Evolutionary conservation across 2,888 invertebrate genomes (phyloP).

Genomic region (Oscheius myriophilus): DNA sequence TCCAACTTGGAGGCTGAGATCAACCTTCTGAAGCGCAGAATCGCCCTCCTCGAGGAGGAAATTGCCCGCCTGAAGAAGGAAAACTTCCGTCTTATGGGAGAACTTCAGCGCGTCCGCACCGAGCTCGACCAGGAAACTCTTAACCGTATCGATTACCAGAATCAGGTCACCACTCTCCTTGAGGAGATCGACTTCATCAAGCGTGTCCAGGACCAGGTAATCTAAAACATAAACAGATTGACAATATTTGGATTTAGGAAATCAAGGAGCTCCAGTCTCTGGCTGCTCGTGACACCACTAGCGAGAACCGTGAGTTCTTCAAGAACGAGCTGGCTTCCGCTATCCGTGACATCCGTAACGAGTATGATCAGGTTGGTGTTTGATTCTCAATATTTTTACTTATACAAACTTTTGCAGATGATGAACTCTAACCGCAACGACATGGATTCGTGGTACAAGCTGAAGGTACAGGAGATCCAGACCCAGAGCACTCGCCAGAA

Average conservation of each 20-base stretch:
- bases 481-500: conserved; percentile 72
- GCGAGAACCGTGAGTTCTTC: conserved; percentile 75
- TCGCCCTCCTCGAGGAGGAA: conserved; percentile 70
- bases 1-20: conserved; percentile 73
- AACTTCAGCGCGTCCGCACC: conserved; percentile 43
- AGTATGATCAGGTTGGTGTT: conserved; percentile 72
- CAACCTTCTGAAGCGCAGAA: conserved; percentile 69
- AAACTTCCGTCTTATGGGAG: conserved; percentile 65
- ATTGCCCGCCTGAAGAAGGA: conserved; percentile 72
- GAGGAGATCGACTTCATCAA: conserved; percentile 75
- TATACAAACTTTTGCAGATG: conserved; percentile 39
- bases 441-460: conserved; percentile 74
- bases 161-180: conserved; percentile 73
- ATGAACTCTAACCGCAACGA: conserved; percentile 72
- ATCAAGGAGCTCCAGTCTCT: conserved; percentile 74
- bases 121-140: conserved; percentile 74
- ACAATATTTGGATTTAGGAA: conserved; percentile 70
- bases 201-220: conserved; percentile 72
- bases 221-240: background rate
- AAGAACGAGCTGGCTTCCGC: conserved; percentile 74
- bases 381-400: background rate
- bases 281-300: conserved; percentile 74
- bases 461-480: conserved; percentile 75
- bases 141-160: conserved; percentile 74
- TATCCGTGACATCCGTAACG: conserved; percentile 74